Evolutionary conservation across 2,888 invertebrate genomes (phyloP).

Genomic region (Muscina levida): DNA sequence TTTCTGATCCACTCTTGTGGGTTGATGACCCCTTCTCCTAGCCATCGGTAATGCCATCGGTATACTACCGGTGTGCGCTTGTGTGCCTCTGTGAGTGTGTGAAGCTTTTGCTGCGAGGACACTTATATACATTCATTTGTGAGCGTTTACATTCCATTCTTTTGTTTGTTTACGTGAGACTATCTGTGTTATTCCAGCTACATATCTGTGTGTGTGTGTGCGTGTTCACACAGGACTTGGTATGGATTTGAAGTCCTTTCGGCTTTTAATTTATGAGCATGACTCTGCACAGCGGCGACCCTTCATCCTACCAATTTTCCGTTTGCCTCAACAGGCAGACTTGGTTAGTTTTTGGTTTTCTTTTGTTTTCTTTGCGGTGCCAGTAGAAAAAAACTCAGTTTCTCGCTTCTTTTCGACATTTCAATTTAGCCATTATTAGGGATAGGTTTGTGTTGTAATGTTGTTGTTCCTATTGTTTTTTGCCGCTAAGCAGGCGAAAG

Average conservation of each 20-base stretch:
- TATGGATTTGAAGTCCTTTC: constrained; percentile 29
- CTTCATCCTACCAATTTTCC: constrained; percentile 10
- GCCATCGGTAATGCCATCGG: not conserved
- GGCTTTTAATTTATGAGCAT: constrained; percentile 47
- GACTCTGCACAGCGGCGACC: too few species aligned
- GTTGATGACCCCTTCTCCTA: constrained; percentile 43
- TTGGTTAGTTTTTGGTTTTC: constrained; percentile 17
- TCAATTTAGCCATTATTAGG: constrained; percentile 26
- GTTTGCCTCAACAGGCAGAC: constrained; percentile 13
- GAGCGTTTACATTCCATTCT: not conserved
- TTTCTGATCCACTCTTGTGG: not conserved
- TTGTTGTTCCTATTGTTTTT: constrained; percentile 5
- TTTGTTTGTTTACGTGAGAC: constrained; percentile 6
- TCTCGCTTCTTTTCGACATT: constrained; percentile 11
- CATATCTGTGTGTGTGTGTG: not conserved
- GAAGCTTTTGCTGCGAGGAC: not conserved
- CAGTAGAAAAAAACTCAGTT: not conserved
- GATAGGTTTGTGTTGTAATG: not conserved
- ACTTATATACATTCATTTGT: not conserved
- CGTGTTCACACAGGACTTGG: constrained; percentile 3
- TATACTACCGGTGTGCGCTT: too few species aligned
- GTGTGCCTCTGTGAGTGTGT: not conserved
- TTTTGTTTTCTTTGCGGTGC: not conserved
- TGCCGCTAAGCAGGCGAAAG: not conserved
- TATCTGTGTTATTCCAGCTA: not conserved